Conservation (phyloP, 2,113 vertebrate genomes). For the Hyla sarda region DNA sequence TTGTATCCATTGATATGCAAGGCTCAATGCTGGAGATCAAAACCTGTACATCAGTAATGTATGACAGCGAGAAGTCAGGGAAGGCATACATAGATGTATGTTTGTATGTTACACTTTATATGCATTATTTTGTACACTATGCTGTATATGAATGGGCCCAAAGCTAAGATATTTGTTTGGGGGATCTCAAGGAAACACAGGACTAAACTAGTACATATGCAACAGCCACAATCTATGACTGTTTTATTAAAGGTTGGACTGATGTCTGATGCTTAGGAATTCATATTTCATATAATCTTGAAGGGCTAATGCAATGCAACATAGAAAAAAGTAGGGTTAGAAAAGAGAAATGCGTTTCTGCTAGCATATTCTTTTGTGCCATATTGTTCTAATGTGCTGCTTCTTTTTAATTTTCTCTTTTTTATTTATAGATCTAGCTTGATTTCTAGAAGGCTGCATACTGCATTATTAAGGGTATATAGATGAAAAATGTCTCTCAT, state of each 20-base stretch:
- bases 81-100: too few relatives aligned
- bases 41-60: too few relatives aligned
- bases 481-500: slow-evolving; percentile 38
- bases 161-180: background rate
- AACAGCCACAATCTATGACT: background rate
- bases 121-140: background rate
- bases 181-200: background rate
- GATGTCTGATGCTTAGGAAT: background rate
- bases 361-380: background rate
- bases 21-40: too few relatives aligned
- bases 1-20: too few relatives aligned
- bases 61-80: too few relatives aligned
- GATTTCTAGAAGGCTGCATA: slow-evolving; percentile 34
- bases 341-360: too few relatives aligned
- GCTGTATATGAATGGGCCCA: background rate
- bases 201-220: background rate
- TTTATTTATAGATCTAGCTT: slow-evolving; percentile 29
- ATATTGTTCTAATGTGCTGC: background rate
- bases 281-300: background rate
- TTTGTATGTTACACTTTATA: too few relatives aligned
- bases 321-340: background rate
- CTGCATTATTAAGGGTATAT: slow-evolving; percentile 27
- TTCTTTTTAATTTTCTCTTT: slow-evolving; percentile 32
- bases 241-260: slow-evolving; percentile 3
- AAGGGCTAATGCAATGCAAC: background rate